Base-by-base conservation (phyloP, 2,113 vertebrate species). In the Cavia aperea region DNA sequence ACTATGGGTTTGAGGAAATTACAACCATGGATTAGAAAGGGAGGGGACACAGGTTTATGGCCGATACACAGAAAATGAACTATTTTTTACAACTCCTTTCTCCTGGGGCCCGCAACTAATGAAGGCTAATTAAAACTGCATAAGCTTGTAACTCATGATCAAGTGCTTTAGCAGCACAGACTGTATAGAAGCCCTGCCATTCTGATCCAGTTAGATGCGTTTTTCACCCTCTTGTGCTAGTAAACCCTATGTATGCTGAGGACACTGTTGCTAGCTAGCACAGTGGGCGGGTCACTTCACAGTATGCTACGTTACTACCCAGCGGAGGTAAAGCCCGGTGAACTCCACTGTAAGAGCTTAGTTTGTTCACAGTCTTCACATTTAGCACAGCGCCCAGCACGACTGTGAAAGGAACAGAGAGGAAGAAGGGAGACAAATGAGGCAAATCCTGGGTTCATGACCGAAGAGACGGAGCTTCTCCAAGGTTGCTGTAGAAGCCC, bases 401-500 rank as follows among this genome's bases (percentile, higher is more conserved):
- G 77, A 79, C 24, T 86, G n/a, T 86, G 56, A 51, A 86, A 82
- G 70, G 73, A 92, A 92, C 21, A 79, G 73, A 86, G 72, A 89
- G 4, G 39, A 94, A 88, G 33, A 85, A 68, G 43, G 85, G 33
- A 60, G 58, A 73, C 3, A 94, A 81, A 66, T 36, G 43, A 72
- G 51, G 68, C 39, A 72, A 84, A 88, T 65, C 56, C 77, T 39
- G 81, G 60, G 86, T 60, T 49, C 0, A 11, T 15, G 65, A 93
- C 54, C 49, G 89, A 87, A 90, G 3, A 92, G 33, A 39, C 31
- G 89, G 26, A 82, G 49, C 66, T 83, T 91, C 89, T 51, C 12
- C 94, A 60, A 19, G 77, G 54, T 56, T 77, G n/a, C 33, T 96
- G 90, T 77, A 86, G 77, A 96, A 94, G 65, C 26, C 33, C 5